Base-by-base conservation (phyloP, 23 tunicate genomes). In the Trididemnum nubilum region DNA sequence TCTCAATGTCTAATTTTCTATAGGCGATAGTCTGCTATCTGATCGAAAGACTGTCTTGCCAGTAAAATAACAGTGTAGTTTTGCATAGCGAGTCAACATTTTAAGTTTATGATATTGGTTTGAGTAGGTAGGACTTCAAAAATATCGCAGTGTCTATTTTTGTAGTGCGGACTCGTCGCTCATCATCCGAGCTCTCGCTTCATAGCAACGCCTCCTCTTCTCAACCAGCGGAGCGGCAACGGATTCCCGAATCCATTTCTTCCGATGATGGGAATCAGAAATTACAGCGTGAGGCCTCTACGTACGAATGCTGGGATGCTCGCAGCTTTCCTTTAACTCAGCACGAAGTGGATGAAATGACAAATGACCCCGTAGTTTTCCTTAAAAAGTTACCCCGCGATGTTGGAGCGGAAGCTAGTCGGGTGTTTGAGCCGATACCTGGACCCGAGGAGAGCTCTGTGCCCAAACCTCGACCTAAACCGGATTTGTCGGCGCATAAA, bases 321-420 rank as follows among this genome's bases (percentile, higher is more conserved):
- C 87, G 97, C 2, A 22, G 50, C 12, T 91, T 91, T 70, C 97
- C 97, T 1, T 65, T 91, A 1, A 49, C 21, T 64, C 87, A 91
- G 63, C 82, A 66, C 22, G 90, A 91, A 27, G 24, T 73, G 49
- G 77, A 67, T 12, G 81, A 86, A 60, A 81, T 91, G 86, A 76
- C 36, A 60, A 85, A 78, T 44, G 73, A 77, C 2, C 90, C 90
- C 2, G 84, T 85, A 3, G 79, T 85, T 29, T 64, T 34, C 33
- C 23, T 36, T 33, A 23, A 71, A 35, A 57, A 82, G 51, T 71
- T 67, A 28, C 67, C 86, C 44, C 70, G 49, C 31, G 66, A 52
- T 15, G 22, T 34, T 15, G n/a, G n/a, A n/a, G 37, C 60, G 1
- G 81, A 72, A 36, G 36, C 60, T 12, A 24, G 34, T 1, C 34